Percentiles rank a stretch among this genome's conserved stretches.
These are phyloP conservation scores for Synergus laeviventris DNA, from an alignment of 2,888 invertebrate genomes.

Conservation along the genomic window DNA sequence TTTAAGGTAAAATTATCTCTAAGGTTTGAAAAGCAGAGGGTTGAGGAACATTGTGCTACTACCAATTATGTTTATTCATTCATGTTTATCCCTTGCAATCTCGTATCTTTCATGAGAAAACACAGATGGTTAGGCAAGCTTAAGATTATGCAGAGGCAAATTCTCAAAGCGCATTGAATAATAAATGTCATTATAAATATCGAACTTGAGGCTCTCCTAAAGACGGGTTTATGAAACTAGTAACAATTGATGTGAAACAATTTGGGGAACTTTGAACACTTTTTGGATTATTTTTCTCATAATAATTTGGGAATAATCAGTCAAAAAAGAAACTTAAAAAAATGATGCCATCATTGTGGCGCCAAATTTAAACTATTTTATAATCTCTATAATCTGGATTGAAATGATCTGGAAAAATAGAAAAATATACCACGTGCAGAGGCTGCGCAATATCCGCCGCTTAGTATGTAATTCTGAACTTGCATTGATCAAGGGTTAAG, in stretches of 20 bases:
- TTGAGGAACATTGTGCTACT: not conserved
- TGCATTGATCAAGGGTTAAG: constrained; percentile 67
- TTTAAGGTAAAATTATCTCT: not conserved
- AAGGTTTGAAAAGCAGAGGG: not conserved
- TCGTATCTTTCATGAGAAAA: constrained; percentile 4
- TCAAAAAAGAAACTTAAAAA: too few species aligned
- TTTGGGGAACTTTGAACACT: not conserved
- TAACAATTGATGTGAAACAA: not conserved
- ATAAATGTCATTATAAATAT: constrained; percentile 16
- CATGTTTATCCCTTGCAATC: not conserved
- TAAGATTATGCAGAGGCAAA: not conserved
- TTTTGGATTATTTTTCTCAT: not conserved
- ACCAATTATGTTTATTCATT: constrained; percentile 5
- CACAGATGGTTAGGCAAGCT: not conserved
- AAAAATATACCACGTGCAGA: constrained; percentile 21
- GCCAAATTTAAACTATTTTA: too few species aligned
- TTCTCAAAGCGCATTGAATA: constrained; percentile 15
- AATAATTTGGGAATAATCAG: too few species aligned
- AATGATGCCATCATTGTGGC: too few species aligned
- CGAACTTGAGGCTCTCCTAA: not conserved
- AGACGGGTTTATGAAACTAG: not conserved
- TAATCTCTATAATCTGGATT: not conserved
- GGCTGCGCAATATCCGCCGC: constrained; percentile 21
- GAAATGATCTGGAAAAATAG: not conserved
- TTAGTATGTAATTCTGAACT: constrained; percentile 59